phyloP scores from a whole-genome alignment of 2,888 invertebrate genomes.

The Pyrochroa serraticornis region DNA sequence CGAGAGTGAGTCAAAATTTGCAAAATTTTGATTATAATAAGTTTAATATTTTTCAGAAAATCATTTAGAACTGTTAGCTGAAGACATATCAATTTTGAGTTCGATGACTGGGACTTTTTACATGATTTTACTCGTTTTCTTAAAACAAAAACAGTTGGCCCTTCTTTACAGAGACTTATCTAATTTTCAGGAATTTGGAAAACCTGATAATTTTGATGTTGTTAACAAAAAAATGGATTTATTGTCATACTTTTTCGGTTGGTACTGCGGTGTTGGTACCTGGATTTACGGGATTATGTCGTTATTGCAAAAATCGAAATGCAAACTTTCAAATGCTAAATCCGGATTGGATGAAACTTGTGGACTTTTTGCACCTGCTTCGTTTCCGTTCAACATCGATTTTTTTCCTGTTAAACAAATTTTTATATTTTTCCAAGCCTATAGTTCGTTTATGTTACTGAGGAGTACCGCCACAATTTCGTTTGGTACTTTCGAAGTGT shows the following conservation, averaged over 20 bases:
- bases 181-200: not conserved
- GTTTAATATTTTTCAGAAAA: too few relatives aligned
- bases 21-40: too few relatives aligned
- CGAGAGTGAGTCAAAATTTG: too few relatives aligned
- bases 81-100: too few relatives aligned
- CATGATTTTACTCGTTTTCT: too few relatives aligned
- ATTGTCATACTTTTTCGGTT: slow-evolving; percentile 3
- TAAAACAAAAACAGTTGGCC: too few relatives aligned
- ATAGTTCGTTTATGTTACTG: not conserved
- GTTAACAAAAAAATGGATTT: not conserved
- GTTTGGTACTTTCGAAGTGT: slow-evolving; percentile 24
- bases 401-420: slow-evolving; percentile 1
- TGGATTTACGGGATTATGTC: not conserved
- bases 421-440: not conserved
- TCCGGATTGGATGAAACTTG: slow-evolving; percentile 6
- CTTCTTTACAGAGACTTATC: not conserved
- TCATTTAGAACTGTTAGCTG: too few relatives aligned
- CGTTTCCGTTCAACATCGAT: slow-evolving; percentile 5
- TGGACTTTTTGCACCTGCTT: not conserved
- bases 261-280: not conserved
- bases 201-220: slow-evolving; percentile 10
- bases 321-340: not conserved
- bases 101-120: too few relatives aligned
- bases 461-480: slow-evolving; percentile 14
- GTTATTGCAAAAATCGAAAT: not conserved